These are phyloP conservation scores for Halcyon senegalensis DNA, from an alignment of 2,113 vertebrate genomes.

Conservation along the genomic window DNA sequence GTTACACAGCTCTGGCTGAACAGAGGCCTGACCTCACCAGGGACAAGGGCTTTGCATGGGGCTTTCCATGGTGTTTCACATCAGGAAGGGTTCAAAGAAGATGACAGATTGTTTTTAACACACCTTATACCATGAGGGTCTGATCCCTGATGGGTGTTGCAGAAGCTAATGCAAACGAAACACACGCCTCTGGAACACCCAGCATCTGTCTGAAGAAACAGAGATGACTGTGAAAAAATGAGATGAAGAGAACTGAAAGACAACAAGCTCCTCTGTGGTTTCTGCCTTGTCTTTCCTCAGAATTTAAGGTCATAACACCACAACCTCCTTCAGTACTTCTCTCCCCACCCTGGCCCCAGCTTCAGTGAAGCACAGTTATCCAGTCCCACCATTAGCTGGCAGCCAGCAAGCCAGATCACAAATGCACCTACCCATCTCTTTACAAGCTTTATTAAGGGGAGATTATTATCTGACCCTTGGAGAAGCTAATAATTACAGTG, in stretches of 20 bases:
- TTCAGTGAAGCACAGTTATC: neutral
- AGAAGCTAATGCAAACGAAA: neutral
- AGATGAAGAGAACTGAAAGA: neutral
- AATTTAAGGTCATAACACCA: neutral
- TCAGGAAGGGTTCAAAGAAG: neutral
- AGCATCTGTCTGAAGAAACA: neutral
- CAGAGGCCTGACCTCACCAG: neutral
- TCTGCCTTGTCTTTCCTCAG: slow-evolving; percentile 6
- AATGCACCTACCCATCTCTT: neutral
- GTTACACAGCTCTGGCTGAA: neutral
- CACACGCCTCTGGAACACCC: neutral
- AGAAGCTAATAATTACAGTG: slow-evolving; percentile 22
- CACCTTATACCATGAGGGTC: neutral
- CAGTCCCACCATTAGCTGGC: neutral
- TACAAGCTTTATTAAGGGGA: neutral
- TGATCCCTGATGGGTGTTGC: neutral
- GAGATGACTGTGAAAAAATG: neutral
- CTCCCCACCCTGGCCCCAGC: neutral
- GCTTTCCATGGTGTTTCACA: neutral
- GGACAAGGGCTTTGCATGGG: neutral
- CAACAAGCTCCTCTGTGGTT: slow-evolving; percentile 3
- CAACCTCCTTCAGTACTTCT: neutral
- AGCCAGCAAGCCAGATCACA: neutral
- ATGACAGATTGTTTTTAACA: neutral
- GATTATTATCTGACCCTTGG: neutral